phyloP scores from a whole-genome alignment of 2,888 invertebrate genomes.

The Tromatobia lineatoria region DNA sequence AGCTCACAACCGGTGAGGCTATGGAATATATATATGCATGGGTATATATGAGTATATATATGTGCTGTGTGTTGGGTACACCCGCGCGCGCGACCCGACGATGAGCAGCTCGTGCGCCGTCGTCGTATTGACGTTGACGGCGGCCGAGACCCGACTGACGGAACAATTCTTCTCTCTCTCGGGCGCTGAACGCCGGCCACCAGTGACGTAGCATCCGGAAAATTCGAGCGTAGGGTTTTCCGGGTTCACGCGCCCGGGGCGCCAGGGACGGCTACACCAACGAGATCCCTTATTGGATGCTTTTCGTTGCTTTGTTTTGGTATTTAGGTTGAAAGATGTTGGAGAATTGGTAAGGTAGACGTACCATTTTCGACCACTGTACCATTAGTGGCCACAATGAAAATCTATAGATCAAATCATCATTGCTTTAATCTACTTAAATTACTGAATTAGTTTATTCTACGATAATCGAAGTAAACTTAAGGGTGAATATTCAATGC shows the following conservation, averaged over 20 bases:
- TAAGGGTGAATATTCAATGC: too few species aligned
- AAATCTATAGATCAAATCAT: too few species aligned
- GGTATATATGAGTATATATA: conserved; percentile 8
- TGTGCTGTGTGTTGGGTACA: conserved; percentile 33
- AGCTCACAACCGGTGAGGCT: conserved; percentile 11
- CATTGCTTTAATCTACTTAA: too few species aligned
- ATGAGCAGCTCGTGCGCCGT: conserved; percentile 60
- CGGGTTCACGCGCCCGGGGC: conserved; percentile 67
- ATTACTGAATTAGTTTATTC: too few species aligned
- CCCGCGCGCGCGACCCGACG: conserved; percentile 57
- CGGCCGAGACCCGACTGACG: conserved; percentile 85
- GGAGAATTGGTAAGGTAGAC: too few species aligned
- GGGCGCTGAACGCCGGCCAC: conserved; percentile 72
- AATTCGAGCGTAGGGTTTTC: conserved; percentile 74
- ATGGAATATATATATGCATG: conserved; percentile 19
- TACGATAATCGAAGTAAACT: too few species aligned
- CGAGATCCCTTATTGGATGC: background rate
- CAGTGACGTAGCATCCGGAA: conserved; percentile 84
- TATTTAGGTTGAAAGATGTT: background rate
- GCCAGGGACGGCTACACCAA: conserved; percentile 61
- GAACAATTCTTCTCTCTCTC: conserved; percentile 79
- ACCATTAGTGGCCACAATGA: too few species aligned
- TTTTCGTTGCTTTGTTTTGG: background rate
- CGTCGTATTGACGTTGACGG: conserved; percentile 83
- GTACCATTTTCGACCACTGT: too few species aligned